Percentiles rank a stretch among this genome's conserved stretches.
phyloP scores from a whole-genome alignment of 2,113 vertebrate genomes.

The Cepphus grylle region DNA sequence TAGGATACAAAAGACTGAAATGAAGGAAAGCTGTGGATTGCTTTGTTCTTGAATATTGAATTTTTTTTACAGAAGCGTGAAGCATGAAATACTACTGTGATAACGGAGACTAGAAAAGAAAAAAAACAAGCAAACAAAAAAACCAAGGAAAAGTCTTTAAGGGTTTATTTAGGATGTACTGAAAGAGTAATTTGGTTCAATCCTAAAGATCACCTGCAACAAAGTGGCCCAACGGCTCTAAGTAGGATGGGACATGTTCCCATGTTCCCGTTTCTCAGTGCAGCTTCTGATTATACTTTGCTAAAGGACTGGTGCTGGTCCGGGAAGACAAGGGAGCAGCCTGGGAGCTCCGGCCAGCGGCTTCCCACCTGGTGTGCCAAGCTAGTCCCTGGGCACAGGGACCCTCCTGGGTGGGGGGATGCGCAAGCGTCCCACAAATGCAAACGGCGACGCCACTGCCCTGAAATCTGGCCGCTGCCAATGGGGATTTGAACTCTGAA shows the following conservation, averaged over 20 bases:
- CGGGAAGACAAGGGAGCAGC: not conserved
- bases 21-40: slow-evolving; percentile 68
- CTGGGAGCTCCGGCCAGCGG: not conserved
- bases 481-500: not conserved
- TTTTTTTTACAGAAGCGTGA: slow-evolving; percentile 35
- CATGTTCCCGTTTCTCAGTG: not conserved
- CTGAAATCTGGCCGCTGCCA: not conserved
- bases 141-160: slow-evolving; percentile 7
- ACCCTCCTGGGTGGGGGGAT: not conserved
- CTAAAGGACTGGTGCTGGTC: not conserved
- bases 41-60: slow-evolving; percentile 71
- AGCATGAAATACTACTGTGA: slow-evolving; percentile 69
- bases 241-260: not conserved
- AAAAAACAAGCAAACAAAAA: slow-evolving; percentile 28
- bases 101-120: slow-evolving; percentile 54
- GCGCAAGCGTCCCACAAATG: fast-evolving
- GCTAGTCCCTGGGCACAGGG: not conserved
- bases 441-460: fast-evolving
- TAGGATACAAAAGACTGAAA: slow-evolving; percentile 68
- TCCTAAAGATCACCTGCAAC: slow-evolving; percentile 38
- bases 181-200: slow-evolving; percentile 59
- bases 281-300: not conserved
- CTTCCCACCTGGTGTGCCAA: not conserved
- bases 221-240: not conserved
- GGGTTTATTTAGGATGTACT: slow-evolving; percentile 49